Conservation (phyloP, 2,113 vertebrate species). For the Dromaius novaehollandiae region DNA sequence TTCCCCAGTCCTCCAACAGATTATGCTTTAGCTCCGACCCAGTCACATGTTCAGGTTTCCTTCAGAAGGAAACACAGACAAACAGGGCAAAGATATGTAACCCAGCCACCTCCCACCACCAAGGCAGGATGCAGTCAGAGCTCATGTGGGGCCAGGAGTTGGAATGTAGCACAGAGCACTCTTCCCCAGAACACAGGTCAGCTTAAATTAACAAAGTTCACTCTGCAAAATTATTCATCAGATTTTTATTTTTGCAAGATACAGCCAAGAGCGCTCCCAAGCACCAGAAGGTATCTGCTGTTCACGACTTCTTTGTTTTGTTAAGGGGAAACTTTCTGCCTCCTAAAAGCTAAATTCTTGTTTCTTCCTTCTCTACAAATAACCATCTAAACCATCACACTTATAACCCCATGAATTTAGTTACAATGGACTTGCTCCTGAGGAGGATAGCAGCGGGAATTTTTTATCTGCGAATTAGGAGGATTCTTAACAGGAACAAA, state of each 20-base stretch:
- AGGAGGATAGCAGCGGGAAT: neutral
- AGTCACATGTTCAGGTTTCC: neutral
- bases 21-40: neutral
- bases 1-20: neutral
- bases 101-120: neutral
- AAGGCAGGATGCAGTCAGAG: neutral
- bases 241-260: neutral
- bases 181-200: neutral
- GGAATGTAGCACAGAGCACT: neutral
- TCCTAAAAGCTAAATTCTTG: neutral
- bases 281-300: fast-evolving
- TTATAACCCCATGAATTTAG: neutral
- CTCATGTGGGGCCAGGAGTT: neutral
- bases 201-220: neutral
- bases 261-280: neutral
- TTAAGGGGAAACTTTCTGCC: neutral
- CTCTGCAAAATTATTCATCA: neutral
- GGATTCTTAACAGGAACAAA: neutral
- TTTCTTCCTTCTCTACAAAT: neutral
- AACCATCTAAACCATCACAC: neutral
- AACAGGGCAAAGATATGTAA: neutral
- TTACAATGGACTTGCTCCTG: neutral
- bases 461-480: neutral
- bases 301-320: neutral
- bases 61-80: neutral